A percentile compares a stretch with the other conserved stretches of the same genome.
Evolutionary conservation across 2,888 invertebrate genomes (phyloP).

Genomic region (Idaea straminata): DNA sequence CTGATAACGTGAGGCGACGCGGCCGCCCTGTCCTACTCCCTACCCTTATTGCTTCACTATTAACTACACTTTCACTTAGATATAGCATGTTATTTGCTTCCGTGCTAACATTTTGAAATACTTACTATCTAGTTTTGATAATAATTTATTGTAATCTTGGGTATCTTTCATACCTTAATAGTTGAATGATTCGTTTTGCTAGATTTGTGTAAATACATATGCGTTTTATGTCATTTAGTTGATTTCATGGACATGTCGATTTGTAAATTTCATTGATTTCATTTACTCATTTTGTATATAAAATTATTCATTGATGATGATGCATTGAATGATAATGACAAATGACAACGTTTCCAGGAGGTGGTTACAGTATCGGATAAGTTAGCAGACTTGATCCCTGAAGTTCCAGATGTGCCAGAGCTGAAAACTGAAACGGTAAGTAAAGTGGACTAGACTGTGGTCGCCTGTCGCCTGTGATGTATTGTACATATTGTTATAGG

Average conservation of each 20-base stretch:
- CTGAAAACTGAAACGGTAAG: slow-evolving; percentile 66
- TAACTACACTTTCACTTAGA: slow-evolving; percentile 29
- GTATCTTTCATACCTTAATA: background rate
- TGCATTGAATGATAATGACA: background rate
- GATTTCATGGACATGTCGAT: background rate
- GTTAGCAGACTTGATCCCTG: slow-evolving; percentile 68
- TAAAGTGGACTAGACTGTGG: no score
- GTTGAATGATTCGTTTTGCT: background rate
- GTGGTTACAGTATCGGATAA: slow-evolving; percentile 58
- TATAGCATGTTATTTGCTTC: slow-evolving; percentile 55
- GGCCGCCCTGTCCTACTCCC: slow-evolving; percentile 40
- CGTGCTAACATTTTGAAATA: slow-evolving; percentile 51
- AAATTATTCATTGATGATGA: background rate
- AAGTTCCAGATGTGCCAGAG: slow-evolving; percentile 67
- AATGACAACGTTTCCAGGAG: slow-evolving; percentile 53
- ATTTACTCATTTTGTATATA: background rate
- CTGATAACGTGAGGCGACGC: slow-evolving; percentile 20
- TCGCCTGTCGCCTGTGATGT: no score
- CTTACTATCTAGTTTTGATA: background rate
- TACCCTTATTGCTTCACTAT: slow-evolving; percentile 41
- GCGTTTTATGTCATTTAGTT: background rate
- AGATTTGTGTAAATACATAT: slow-evolving; percentile 7
- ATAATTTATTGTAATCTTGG: background rate
- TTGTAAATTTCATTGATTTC: background rate
- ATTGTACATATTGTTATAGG: background rate